Conservation (phyloP, 2,888 invertebrate species). For the Neria commutata region DNA sequence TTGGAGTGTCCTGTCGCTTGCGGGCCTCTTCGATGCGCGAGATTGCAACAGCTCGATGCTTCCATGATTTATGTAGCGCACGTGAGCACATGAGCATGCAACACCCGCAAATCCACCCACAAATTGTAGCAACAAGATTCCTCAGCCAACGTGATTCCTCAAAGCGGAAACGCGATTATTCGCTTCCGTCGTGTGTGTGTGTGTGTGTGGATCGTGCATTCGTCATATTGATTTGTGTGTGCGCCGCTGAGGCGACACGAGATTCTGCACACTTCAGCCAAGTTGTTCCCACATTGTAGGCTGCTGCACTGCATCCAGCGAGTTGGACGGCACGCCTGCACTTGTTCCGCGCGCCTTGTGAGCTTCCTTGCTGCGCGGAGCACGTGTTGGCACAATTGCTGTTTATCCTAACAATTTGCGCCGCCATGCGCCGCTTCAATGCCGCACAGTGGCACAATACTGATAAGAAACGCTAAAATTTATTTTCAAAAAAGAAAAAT, state of each 20-base stretch:
- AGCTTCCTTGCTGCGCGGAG: constrained; percentile 21
- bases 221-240: background rate
- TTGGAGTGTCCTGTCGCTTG: constrained; percentile 25
- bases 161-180: constrained; percentile 25
- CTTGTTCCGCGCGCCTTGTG: constrained; percentile 38
- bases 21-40: constrained; percentile 42
- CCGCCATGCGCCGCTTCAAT: constrained; percentile 24
- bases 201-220: background rate
- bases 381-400: constrained; percentile 56
- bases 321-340: constrained; percentile 23
- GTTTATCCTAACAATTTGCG: constrained; percentile 60
- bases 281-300: no score
- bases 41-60: constrained; percentile 40
- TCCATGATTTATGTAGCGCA: constrained; percentile 28
- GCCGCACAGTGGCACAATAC: no score
- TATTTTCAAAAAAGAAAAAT: no score
- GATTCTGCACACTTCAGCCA: background rate
- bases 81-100: constrained; percentile 8
- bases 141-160: background rate
- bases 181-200: constrained; percentile 14
- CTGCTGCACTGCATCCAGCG: background rate
- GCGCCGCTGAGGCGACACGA: background rate
- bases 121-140: constrained; percentile 7
- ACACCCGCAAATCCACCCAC: constrained; percentile 28
- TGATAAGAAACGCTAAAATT: no score